Conservation (phyloP, 2,888 invertebrate genomes). For the Quadroppia sp. region DNA sequence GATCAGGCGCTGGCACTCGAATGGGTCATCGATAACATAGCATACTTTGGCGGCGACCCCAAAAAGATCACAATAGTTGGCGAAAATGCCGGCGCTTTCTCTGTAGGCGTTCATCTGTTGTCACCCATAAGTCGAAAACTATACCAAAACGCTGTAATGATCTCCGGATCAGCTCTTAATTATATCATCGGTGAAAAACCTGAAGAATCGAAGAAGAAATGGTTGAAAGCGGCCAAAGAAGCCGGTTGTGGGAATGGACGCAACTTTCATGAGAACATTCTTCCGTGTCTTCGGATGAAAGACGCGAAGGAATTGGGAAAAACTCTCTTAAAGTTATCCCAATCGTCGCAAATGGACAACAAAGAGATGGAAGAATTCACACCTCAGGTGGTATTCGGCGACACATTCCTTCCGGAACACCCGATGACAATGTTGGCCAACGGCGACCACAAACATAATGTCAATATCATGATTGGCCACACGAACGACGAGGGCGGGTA, state of each 20-base stretch:
- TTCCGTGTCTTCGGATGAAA: slow-evolving; percentile 45
- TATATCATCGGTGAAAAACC: slow-evolving; percentile 14
- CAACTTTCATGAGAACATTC: slow-evolving; percentile 40
- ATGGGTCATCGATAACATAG: slow-evolving; percentile 44
- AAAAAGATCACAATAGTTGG: slow-evolving; percentile 45
- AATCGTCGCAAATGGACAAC: neutral
- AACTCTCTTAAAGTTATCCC: slow-evolving; percentile 1
- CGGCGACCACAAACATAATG: slow-evolving; percentile 30
- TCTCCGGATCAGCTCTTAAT: slow-evolving; percentile 39
- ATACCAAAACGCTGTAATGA: slow-evolving; percentile 40
- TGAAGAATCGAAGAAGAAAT: slow-evolving; percentile 40
- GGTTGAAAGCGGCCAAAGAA: slow-evolving; percentile 42
- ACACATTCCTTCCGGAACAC: slow-evolving; percentile 3
- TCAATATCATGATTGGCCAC: slow-evolving; percentile 28
- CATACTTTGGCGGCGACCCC: slow-evolving; percentile 46
- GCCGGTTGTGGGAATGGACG: slow-evolving; percentile 43
- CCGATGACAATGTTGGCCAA: slow-evolving; percentile 18
- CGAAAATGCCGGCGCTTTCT: slow-evolving; percentile 44
- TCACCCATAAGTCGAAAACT: slow-evolving; percentile 18
- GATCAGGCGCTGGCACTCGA: slow-evolving; percentile 41
- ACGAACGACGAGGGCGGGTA: slow-evolving; percentile 38
- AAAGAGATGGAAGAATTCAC: neutral
- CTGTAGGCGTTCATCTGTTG: slow-evolving; percentile 38
- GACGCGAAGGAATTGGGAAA: slow-evolving; percentile 19
- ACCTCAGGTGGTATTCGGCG: slow-evolving; percentile 35